A percentile compares a stretch with the other conserved stretches of the same genome.
Evolutionary conservation across 2,113 vertebrate genomes (phyloP).

Genomic region (Glaucomys volans): DNA sequence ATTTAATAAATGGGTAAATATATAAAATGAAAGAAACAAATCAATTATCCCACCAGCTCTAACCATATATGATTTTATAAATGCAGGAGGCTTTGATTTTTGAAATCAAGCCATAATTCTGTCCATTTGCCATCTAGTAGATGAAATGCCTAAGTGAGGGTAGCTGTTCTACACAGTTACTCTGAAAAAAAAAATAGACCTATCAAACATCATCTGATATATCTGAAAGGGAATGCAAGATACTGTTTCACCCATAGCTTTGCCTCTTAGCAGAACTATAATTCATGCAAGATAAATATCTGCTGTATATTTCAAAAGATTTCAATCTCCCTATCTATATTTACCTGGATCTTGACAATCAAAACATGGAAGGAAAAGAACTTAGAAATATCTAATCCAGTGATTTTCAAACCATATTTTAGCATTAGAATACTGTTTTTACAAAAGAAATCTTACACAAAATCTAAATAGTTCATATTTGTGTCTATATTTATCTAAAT

Average conservation of each 20-base stretch:
- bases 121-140: not conserved
- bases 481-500: not conserved
- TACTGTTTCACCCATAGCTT: not conserved
- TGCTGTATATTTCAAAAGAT: not conserved
- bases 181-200: not conserved
- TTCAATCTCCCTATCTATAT: not conserved
- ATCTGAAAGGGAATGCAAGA: not conserved
- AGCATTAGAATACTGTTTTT: not conserved
- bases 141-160: not conserved
- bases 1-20: constrained; percentile 15
- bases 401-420: constrained; percentile 49
- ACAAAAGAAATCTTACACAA: constrained; percentile 23
- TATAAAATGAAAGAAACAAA: constrained; percentile 27
- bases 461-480: not conserved
- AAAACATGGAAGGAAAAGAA: not conserved
- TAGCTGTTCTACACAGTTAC: not conserved
- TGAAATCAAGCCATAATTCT: not conserved
- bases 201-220: not conserved
- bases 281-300: not conserved
- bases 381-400: constrained; percentile 15
- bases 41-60: not conserved
- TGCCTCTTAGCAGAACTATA: not conserved
- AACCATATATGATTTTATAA: not conserved
- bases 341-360: constrained; percentile 15
- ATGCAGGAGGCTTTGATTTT: constrained; percentile 27